Evolutionary conservation across 2,797 vertebrate species (phyloP), one percentile per base, ranked within the genome.

Genomic region (Holocentrus rufus): DNA sequence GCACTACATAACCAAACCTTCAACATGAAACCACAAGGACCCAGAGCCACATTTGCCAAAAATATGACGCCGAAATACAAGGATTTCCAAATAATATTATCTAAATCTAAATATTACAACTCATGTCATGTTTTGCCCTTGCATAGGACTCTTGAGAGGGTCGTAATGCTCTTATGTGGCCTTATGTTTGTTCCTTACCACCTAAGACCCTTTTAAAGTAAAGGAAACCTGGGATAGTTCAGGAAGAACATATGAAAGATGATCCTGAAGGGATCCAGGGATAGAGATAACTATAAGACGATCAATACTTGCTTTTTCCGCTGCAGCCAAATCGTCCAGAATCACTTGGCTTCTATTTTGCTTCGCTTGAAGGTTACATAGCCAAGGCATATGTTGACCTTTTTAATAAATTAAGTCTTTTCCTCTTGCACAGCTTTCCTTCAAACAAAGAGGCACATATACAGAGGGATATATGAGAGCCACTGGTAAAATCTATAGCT

Each of bases 181-280:
- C 57, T 69, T 54, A 74, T 84, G 68, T 81, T 82, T 64, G 79
- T 73, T 82, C 54, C 57, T 68, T 62, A 68, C 69, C 69, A 62
- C 44, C 4, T 6, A 8, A 49, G 46, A 49, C 46, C 31, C 15
- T 14, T 8, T 61, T 31, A 30, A 49, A 69, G 46, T 31, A 42
- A 27, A 49, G 31, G 65, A 66, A 60, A 71, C 72, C 65, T 39
- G 71, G 22, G 53, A 73, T 47, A 4, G 65, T 73, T 59, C 57
- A 75, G 72, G 81, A 84, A 84, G 77, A 77, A 61, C 64, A 55
- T 67, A 69, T 79, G 84, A 84, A 84, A 86, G 72, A 65, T 54
- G 81, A 88, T 88, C 80, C 80, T 80, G 68, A 7, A 56, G 64
- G 72, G 76, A 70, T 15, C 27, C n/a, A 25, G 70, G 31, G 44